These are phyloP conservation scores for Campopleginae sp. DNA, from an alignment of 2,888 invertebrate species.

Conservation along the genomic window DNA sequence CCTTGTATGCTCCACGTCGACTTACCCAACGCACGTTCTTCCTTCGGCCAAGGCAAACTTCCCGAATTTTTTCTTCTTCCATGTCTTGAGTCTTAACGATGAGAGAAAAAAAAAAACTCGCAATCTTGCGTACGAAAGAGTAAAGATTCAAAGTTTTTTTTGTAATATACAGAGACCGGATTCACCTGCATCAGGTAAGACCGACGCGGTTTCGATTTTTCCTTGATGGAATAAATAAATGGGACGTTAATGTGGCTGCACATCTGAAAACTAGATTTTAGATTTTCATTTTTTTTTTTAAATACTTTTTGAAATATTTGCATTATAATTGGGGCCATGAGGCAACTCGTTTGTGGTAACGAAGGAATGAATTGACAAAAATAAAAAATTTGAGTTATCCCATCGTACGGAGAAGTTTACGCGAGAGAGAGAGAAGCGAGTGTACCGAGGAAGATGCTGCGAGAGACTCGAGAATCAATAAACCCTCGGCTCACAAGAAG, in stretches of 20 bases:
- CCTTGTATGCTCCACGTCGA: slow-evolving; percentile 30
- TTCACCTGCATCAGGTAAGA: not conserved
- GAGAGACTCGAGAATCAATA: slow-evolving; percentile 81
- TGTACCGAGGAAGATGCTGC: slow-evolving; percentile 78
- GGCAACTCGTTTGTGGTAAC: not conserved
- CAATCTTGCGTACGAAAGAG: not conserved
- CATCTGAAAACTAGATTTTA: not conserved
- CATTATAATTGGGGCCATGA: not conserved
- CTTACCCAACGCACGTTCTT: slow-evolving; percentile 40
- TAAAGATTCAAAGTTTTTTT: not conserved
- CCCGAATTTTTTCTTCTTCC: not conserved
- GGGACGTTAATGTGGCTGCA: not conserved
- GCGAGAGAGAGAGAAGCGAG: slow-evolving; percentile 66
- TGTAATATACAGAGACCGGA: not conserved
- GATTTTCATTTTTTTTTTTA: not conserved
- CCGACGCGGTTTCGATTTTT: not conserved
- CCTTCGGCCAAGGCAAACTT: slow-evolving; percentile 4
- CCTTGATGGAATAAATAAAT: not conserved
- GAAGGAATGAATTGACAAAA: slow-evolving; percentile 20
- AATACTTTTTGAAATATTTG: not conserved
- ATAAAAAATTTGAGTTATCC: slow-evolving; percentile 4
- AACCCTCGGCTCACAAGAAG: slow-evolving; percentile 72
- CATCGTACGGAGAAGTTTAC: slow-evolving; percentile 23
- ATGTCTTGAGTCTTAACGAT: not conserved
- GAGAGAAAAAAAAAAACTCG: slow-evolving; percentile 1